These are phyloP conservation scores for Suricata suricatta DNA, from an alignment of 2,113 vertebrate genomes.

Conservation along the genomic window DNA sequence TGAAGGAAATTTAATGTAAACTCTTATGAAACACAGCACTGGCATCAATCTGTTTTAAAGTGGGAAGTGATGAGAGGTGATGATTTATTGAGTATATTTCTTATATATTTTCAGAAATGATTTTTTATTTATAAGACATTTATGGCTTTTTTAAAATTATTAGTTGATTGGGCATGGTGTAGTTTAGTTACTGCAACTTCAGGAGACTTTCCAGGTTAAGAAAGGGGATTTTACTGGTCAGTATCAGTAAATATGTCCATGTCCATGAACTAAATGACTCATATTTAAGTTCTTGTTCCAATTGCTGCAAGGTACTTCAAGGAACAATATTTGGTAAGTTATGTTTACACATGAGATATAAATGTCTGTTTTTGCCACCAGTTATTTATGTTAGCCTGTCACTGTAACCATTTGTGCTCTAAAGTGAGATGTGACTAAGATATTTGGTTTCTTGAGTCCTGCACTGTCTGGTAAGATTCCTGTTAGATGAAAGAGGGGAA, in stretches of 20 bases:
- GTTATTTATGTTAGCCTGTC: conserved; percentile 19
- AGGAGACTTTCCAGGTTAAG: background rate
- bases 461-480: conserved; percentile 63
- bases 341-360: conserved; percentile 5
- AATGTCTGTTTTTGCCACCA: conserved; percentile 25
- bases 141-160: background rate
- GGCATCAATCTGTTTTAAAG: conserved; percentile 24
- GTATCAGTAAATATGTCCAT: background rate
- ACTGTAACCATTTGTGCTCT: background rate
- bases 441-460: background rate
- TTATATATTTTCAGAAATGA: background rate
- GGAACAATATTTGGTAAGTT: background rate
- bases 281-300: background rate
- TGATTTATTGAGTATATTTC: background rate
- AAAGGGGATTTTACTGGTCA: conserved; percentile 19
- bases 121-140: conserved; percentile 16
- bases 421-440: conserved; percentile 54
- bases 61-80: background rate
- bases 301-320: background rate
- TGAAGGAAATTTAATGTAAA: background rate
- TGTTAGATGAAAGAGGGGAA: conserved; percentile 30
- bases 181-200: background rate
- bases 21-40: background rate
- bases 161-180: background rate
- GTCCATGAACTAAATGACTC: background rate